Conservation (phyloP, 2,113 vertebrate species). For the Raphicerus campestris region DNA sequence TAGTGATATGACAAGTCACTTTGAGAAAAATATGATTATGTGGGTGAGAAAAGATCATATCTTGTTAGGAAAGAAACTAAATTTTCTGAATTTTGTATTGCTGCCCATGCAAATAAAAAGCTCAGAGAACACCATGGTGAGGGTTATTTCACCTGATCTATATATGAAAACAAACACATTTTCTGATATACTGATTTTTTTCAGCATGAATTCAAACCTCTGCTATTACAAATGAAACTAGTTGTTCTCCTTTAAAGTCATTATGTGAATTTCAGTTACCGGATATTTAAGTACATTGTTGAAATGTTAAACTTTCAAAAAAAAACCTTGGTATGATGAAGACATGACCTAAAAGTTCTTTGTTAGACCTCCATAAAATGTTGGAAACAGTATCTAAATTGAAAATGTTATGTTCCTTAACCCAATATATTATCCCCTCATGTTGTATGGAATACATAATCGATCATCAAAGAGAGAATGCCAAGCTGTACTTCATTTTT, state of each 20-base stretch:
- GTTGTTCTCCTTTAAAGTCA: not conserved
- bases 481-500: not conserved
- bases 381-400: not conserved
- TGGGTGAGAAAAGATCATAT: not conserved
- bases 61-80: not conserved
- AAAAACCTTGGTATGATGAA: not conserved
- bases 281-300: slow-evolving; percentile 29
- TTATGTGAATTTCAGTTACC: not conserved
- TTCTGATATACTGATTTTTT: not conserved
- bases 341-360: not conserved
- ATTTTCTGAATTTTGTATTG: not conserved
- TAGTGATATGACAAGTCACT: not conserved
- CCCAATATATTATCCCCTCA: not conserved
- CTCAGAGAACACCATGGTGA: not conserved
- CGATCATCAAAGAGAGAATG: not conserved
- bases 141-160: not conserved
- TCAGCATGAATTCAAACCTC: not conserved
- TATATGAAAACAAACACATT: not conserved
- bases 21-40: slow-evolving; percentile 18
- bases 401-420: not conserved
- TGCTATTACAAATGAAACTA: not conserved
- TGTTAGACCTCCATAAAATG: not conserved
- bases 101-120: not conserved
- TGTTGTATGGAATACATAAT: not conserved
- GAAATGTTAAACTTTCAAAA: not conserved